phyloP scores from a whole-genome alignment of 2,113 vertebrate genomes.

The Mormyrus iriodes region DNA sequence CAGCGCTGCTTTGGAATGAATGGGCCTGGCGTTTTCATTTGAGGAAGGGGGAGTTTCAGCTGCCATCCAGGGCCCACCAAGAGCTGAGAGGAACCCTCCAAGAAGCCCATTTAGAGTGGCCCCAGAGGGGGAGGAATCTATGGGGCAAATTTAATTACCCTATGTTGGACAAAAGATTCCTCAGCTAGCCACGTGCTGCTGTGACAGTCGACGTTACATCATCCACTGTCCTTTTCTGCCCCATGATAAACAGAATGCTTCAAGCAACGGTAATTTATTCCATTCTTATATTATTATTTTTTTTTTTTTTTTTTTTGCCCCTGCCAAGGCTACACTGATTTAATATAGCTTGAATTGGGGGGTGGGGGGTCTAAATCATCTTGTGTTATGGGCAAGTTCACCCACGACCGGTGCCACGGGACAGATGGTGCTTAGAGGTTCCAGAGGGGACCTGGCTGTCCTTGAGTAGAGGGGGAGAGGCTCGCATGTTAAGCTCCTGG shows the following conservation, averaged over 20 bases:
- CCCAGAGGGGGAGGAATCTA: not conserved
- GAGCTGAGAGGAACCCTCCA: not conserved
- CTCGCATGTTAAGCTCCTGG: not conserved
- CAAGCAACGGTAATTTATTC: not conserved
- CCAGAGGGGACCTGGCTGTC: not conserved
- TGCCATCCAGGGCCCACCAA: not conserved
- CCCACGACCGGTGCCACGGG: not conserved
- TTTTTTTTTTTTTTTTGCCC: not conserved
- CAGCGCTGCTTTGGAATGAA: not conserved
- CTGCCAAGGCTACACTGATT: not conserved
- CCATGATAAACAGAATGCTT: not conserved
- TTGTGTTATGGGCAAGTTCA: not conserved
- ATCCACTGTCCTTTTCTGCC: not conserved
- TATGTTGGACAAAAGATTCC: not conserved
- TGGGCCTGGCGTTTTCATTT: not conserved
- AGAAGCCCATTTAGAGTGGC: not conserved
- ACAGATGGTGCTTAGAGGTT: not conserved
- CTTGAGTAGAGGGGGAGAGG: not conserved
- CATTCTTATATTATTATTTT: not conserved
- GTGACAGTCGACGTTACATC: not conserved
- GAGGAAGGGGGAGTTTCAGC: not conserved
- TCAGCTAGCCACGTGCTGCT: not conserved
- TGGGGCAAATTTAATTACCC: conserved; percentile 1
- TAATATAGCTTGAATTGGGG: not conserved
- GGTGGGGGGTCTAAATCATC: not conserved